Conservation (phyloP, 1,140 invertebrate species). For the Drosophila subpulchrella region DNA sequence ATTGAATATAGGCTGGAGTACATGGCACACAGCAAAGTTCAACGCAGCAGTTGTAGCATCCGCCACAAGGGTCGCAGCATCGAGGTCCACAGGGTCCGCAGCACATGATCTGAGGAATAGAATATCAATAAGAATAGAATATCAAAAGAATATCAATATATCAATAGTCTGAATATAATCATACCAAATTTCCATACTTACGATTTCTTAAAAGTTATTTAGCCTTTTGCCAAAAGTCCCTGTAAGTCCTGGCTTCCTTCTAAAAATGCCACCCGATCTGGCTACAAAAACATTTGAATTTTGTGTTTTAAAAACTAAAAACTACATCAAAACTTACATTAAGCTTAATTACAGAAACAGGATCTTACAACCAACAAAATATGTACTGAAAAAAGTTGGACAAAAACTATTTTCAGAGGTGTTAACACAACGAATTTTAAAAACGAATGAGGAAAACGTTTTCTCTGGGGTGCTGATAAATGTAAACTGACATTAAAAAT, state of each 20-base stretch:
- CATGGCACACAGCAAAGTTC: constrained; percentile 57
- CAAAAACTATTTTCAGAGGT: constrained; percentile 19
- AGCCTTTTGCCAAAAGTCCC: background rate
- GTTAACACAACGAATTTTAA: constrained; percentile 38
- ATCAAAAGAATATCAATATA: too few species aligned
- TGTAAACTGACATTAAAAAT: background rate
- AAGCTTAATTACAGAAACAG: constrained; percentile 13
- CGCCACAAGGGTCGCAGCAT: constrained; percentile 52
- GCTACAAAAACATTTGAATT: background rate
- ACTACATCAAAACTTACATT: background rate
- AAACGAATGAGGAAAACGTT: constrained; percentile 12
- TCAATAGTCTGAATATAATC: background rate
- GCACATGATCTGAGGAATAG: constrained; percentile 49
- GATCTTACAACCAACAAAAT: constrained; percentile 39
- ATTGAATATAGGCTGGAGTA: constrained; percentile 65
- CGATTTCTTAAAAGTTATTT: background rate
- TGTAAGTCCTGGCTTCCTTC: constrained; percentile 17
- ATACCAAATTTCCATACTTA: background rate
- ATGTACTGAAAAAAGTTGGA: constrained; percentile 30
- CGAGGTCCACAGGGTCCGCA: constrained; percentile 59
- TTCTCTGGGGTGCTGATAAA: too few species aligned
- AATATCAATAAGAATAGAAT: too few species aligned
- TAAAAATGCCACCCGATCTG: constrained; percentile 9
- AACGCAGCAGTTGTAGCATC: constrained; percentile 48
- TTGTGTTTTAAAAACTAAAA: background rate